These are phyloP conservation scores for Calcarius lapponicus DNA, from an alignment of 2,797 vertebrate genomes.

Conservation along the genomic window DNA sequence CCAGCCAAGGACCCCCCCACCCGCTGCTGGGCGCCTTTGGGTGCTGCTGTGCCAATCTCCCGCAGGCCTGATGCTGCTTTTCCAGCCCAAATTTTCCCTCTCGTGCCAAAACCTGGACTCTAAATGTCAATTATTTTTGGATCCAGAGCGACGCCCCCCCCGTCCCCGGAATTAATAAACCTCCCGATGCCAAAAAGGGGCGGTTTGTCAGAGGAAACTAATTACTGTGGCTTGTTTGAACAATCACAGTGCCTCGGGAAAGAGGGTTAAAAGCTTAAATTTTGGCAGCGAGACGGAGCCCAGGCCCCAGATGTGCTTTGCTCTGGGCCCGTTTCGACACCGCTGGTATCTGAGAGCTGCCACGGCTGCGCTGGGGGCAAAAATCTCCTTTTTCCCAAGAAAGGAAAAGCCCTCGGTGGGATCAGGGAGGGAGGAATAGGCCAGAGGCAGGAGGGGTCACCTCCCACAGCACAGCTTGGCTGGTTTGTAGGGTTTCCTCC, in stretches of 20 bases:
- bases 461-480: neutral
- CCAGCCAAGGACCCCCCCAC: neutral
- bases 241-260: conserved; percentile 40
- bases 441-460: neutral
- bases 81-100: neutral
- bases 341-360: neutral
- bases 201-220: neutral
- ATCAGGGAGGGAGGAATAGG: neutral
- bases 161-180: neutral
- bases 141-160: neutral
- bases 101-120: neutral
- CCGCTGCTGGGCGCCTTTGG: neutral
- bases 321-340: conserved; percentile 3
- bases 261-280: conserved; percentile 18
- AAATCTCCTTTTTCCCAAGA: neutral
- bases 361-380: neutral
- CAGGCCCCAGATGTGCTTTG: conserved; percentile 27
- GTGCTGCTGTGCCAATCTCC: neutral
- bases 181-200: neutral
- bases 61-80: accelerated
- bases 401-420: neutral
- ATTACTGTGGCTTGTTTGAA: conserved; percentile 56
- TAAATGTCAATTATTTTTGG: neutral
- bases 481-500: neutral
- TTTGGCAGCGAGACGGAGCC: neutral